These are phyloP conservation scores for Pollenia angustigena DNA, from an alignment of 2,888 invertebrate species.

Conservation along the genomic window DNA sequence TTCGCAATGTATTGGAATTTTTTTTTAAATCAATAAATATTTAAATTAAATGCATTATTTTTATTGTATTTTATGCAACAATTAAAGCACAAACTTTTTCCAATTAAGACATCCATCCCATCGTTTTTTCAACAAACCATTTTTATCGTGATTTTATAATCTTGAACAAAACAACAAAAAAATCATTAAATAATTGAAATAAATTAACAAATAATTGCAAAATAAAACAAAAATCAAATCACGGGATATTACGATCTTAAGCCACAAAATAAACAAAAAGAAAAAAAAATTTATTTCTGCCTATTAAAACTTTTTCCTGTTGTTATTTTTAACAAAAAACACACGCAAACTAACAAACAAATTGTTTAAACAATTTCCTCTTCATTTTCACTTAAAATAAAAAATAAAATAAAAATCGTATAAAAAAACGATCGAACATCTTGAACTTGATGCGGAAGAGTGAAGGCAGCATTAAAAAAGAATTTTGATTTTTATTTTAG, in stretches of 20 bases:
- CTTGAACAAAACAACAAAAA: conserved; percentile 16
- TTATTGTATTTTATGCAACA: conserved; percentile 39
- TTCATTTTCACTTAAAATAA: not conserved
- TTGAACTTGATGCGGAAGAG: conserved; percentile 63
- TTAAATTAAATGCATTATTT: conserved; percentile 52
- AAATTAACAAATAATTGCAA: conserved; percentile 52
- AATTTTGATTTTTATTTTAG: not conserved
- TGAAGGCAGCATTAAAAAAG: conserved; percentile 1
- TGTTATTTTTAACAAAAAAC: conserved; percentile 45
- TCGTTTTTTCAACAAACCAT: conserved; percentile 37
- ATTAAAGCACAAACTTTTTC: not conserved
- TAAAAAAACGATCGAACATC: conserved; percentile 33
- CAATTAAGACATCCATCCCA: conserved; percentile 30
- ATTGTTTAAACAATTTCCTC: not conserved
- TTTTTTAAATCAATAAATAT: conserved; percentile 39
- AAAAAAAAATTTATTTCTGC: not conserved
- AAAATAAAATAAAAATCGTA: not conserved
- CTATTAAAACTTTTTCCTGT: conserved; percentile 48
- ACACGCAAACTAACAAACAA: conserved; percentile 32
- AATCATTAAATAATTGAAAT: conserved; percentile 25
- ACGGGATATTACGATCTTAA: conserved; percentile 41
- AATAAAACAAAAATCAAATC: conserved; percentile 48
- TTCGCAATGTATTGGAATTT: too few species aligned
- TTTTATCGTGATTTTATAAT: conserved; percentile 51
- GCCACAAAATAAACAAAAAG: not conserved